Base-by-base conservation (phyloP, 2,888 invertebrate genomes). In the Noctuana brunneofusca region DNA sequence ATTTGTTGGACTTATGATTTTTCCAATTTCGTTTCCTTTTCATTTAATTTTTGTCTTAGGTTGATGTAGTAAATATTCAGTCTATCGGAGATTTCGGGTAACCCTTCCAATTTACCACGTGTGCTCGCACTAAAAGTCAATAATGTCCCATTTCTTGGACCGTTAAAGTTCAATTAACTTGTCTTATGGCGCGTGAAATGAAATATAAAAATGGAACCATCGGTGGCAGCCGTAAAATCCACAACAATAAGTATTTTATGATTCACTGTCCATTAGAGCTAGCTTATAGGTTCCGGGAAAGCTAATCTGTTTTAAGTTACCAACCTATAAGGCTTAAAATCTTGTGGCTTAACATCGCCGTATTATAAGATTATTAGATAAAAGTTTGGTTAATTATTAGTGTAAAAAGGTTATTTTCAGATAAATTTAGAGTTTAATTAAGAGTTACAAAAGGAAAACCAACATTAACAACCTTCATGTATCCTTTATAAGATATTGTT, bases 141-240 rank as follows among this genome's bases (percentile, higher is more conserved):
- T 84, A 85, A 79, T 77, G 79, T 70, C 71, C 79, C 71, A 79
- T 83, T 83, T 74, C 81, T 82, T 81, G 75, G 71, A 70, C 79
- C 83, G 81, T 84, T 84, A 83, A 83, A 83, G 80, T 87, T 87
- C 84, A 87, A 87, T 87, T 87, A 87, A 84, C 82, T 76, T 79
- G 71, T 69, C 72, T 74, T 73, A 75, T 83, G 80, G 74, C 76
- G 76, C 87, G 82, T 76, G 79, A 79, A 81, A 86, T 87, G 80
- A 84, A 84, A 85, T 83, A 88, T 88, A 87, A 88, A 86, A 87
- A 81, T 81, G 77, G 72, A 73, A 73, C 78, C 80, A 78, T 79
- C 77, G 73, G 76, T 70, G 69, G 68, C 69, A 69, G 78, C 74
- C 80, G 75, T 87, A 85, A 87, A 84, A 77, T 76, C 71, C 72